A percentile compares a stretch with the other conserved stretches of the same genome.
These are phyloP conservation scores for Jaculus jaculus DNA, from an alignment of 2,113 vertebrate genomes.

Conservation along the genomic window DNA sequence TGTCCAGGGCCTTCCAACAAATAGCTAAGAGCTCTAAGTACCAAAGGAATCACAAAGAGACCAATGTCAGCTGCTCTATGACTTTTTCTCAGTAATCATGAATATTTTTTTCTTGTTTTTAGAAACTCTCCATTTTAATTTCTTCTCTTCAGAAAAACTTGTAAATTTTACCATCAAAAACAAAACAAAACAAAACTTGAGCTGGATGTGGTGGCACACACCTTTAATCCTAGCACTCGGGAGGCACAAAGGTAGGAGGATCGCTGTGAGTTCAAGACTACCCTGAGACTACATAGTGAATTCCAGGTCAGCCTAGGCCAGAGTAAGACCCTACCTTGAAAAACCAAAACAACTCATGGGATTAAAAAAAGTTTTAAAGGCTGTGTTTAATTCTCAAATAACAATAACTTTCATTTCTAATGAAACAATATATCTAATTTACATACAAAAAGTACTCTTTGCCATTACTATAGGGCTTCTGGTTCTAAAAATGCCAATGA, in stretches of 20 bases:
- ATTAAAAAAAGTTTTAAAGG: background rate
- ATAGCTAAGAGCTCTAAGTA: background rate
- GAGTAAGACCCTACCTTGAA: too few species aligned
- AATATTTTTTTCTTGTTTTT: slow-evolving; percentile 25
- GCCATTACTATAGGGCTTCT: background rate
- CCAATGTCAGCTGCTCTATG: background rate
- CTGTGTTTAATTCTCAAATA: slow-evolving; percentile 13
- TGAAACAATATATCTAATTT: slow-evolving; percentile 46
- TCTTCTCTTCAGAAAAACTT: slow-evolving; percentile 4
- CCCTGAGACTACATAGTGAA: too few species aligned
- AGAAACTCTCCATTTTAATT: slow-evolving; percentile 35
- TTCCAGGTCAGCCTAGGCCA: too few species aligned
- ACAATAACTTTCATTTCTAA: background rate
- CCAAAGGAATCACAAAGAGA: background rate
- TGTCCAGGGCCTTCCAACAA: background rate
- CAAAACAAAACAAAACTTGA: too few species aligned
- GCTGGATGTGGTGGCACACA: too few species aligned
- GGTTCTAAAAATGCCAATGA: slow-evolving; percentile 20
- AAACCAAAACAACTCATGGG: background rate
- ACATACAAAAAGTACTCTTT: background rate
- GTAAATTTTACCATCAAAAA: background rate
- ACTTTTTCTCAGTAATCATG: background rate
- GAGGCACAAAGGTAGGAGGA: too few species aligned
- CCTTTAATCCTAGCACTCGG: too few species aligned
- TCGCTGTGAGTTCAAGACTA: too few species aligned